Conservation (phyloP, 2,113 vertebrate genomes). For the Polypterus bichir region DNA sequence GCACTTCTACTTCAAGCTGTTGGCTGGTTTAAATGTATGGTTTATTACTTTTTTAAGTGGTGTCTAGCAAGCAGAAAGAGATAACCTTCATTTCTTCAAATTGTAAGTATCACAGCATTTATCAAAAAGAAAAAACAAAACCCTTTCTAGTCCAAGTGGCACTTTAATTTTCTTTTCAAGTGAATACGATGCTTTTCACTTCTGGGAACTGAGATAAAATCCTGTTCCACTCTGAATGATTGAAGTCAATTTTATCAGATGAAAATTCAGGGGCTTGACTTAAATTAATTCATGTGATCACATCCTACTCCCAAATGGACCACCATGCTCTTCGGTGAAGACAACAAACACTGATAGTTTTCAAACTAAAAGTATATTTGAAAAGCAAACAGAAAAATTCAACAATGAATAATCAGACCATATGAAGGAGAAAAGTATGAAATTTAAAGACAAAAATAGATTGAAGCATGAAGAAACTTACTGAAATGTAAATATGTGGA, state of each 20-base stretch:
- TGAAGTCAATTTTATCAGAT: neutral
- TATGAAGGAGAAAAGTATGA: too few species aligned
- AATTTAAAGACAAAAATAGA: too few species aligned
- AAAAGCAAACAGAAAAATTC: too few species aligned
- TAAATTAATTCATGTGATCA: constrained; percentile 10
- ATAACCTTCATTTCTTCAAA: neutral
- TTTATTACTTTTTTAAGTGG: neutral
- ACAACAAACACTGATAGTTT: too few species aligned
- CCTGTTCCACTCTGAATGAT: neutral
- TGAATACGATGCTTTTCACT: neutral
- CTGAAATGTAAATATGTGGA: too few species aligned
- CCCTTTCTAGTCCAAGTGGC: neutral
- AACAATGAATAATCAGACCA: too few species aligned
- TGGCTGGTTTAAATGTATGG: too few species aligned
- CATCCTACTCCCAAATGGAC: neutral
- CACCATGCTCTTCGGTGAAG: neutral
- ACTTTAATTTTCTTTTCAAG: neutral
- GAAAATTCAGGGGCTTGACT: neutral
- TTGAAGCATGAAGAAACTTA: too few species aligned
- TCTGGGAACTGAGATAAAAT: neutral
- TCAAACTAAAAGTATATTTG: too few species aligned
- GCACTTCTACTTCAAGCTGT: too few species aligned
- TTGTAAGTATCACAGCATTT: neutral
- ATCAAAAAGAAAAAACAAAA: neutral
- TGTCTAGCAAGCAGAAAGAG: neutral